Evolutionary conservation across 2,888 invertebrate genomes (phyloP), one percentile per base, ranked within the genome.

Genomic region (Sphaeridia pumilis): DNA sequence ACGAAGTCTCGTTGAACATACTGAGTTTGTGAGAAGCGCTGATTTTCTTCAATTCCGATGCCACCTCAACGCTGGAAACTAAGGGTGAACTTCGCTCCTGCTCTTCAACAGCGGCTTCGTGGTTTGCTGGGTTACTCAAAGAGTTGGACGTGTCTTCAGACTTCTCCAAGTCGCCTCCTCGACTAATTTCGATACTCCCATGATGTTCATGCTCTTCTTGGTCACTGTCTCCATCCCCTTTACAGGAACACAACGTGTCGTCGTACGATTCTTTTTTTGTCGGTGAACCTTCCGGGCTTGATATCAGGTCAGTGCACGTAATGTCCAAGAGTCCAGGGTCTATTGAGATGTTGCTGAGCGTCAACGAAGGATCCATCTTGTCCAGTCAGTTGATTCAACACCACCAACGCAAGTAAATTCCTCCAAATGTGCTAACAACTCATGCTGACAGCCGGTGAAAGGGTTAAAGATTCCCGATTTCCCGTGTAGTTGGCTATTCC

Each of bases 321-420:
- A 52, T 28, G 21, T 52, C 52, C 7, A 52, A n/a, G 3, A 52
- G 26, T 7, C 52, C 52, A 4, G 45, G 5, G 35, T 38, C 52
- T 1, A 50, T 14, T 17, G 35, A 20, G 21, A 52, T 27, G 21
- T 46, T 36, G 10, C 41, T 38, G 27, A 50, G 21, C 4, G 50
- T 50, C 7, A 38, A 36, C 4, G 36, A 38, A 4, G 24, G 14
- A 24, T 17, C 24, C 31, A 10, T 31, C 10, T 31, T 31, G n/a
- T n/a, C n/a, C n/a, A n/a, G n/a, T n/a, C n/a, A n/a, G n/a, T n/a
- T n/a, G n/a, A n/a, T n/a, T n/a, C n/a, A n/a, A n/a, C n/a, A n/a
- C n/a, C n/a, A n/a, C n/a, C n/a, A n/a, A n/a, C n/a, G n/a, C n/a
- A n/a, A n/a, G n/a, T n/a, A n/a, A n/a, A n/a, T n/a, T n/a, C n/a